Conservation (phyloP, 2,888 invertebrate species). For the Actias luna region DNA sequence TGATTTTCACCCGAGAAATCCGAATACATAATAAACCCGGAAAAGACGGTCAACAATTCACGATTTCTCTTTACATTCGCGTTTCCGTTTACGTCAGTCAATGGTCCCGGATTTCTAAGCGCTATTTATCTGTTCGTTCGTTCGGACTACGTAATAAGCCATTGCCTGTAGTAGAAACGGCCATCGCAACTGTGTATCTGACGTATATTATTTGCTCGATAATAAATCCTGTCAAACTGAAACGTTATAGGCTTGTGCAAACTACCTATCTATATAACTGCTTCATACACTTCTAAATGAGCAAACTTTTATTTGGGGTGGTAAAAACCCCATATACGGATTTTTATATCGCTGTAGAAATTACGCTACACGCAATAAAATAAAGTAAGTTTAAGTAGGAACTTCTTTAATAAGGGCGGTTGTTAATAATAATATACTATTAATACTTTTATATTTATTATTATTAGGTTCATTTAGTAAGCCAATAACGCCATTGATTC, state of each 20-base stretch:
- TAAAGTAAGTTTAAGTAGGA: too few species aligned
- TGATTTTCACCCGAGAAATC: conserved; percentile 4
- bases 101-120: background rate
- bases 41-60: conserved; percentile 6
- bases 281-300: background rate
- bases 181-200: background rate
- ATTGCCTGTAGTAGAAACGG: background rate
- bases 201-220: background rate
- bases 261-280: background rate
- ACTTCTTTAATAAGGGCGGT: too few species aligned
- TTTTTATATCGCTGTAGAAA: too few species aligned
- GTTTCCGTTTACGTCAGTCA: conserved; percentile 1
- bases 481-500: too few species aligned
- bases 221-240: background rate
- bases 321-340: too few species aligned
- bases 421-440: too few species aligned
- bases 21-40: conserved; percentile 10
- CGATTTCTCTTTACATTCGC: background rate
- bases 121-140: background rate
- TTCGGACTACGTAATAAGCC: background rate
- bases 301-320: background rate
- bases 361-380: too few species aligned
- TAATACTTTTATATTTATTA: too few species aligned
- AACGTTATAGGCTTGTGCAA: background rate
- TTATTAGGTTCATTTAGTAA: too few species aligned